Evolutionary conservation across 2,797 vertebrate species (phyloP), one percentile per base, ranked within the genome.

Genomic region (Oreortyx pictus): DNA sequence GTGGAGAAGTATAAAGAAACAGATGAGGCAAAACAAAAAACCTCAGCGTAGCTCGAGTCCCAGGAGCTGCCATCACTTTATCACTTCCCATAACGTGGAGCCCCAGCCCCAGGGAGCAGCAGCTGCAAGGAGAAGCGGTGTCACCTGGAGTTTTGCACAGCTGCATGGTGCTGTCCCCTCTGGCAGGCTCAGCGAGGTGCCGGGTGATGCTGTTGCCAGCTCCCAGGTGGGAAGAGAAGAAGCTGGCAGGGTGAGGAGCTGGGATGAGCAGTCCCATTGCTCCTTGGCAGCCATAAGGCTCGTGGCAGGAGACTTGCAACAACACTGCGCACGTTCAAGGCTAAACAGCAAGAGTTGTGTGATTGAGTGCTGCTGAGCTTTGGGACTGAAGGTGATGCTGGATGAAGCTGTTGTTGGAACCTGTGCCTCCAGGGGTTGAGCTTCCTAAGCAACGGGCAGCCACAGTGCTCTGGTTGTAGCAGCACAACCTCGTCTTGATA

Each of bases 1-100:
- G 41, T 0, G 0, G 72, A n/a, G 89, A 59, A 85, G 33, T 77
- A 79, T 76, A 92, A 91, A 94, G 88, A 67, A 93, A 86, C 88
- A 94, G 89, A 93, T 82, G 94, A 95, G 57, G 91, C 86, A 93
- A 95, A 94, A 60, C 70, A 79, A 66, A 54, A 75, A 62, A 41
- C 49, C 54, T 29, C 68, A 89, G 12, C 13, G 1, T 83, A 89
- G 73, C 59, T 88, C 14, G 31, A 31, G 79, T 92, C 82, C 87
- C 89, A 70, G 46, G 79, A 91, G 95, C 76, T 94, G 91, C 93
- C 87, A 75, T 44, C 91, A 44, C 73, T 91, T 83, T 16, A 11
- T 47, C 11, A 76, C 57, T 92, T 80, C 86, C 33, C 44, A 20
- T 0, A 27, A 64, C 29, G 8, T 9, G 6, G 50, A 83, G 59